Percentiles rank a stretch among this genome's conserved stretches.
These are phyloP conservation scores for Channa striata DNA, from an alignment of 2,797 vertebrate species.

Conservation along the genomic window DNA sequence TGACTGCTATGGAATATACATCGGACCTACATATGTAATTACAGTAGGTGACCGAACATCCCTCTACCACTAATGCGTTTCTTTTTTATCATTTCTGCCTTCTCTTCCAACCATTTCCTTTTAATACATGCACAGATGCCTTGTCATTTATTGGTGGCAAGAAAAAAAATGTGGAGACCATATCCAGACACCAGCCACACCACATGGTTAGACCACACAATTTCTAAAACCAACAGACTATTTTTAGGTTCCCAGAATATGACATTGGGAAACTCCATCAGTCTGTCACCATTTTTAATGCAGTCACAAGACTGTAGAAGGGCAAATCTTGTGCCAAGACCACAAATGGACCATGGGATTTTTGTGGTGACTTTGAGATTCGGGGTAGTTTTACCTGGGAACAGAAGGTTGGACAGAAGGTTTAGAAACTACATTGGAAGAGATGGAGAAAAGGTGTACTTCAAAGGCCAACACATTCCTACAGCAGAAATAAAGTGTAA, in stretches of 20 bases:
- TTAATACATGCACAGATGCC: too few species aligned
- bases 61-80: too few species aligned
- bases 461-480: too few species aligned
- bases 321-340: neutral
- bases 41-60: neutral
- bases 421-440: neutral
- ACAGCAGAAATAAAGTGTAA: neutral
- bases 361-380: neutral
- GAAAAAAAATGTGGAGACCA: neutral
- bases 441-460: too few species aligned
- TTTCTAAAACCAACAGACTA: neutral
- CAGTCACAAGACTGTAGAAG: neutral
- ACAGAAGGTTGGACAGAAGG: neutral
- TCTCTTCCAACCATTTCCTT: neutral
- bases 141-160: too few species aligned
- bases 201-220: constrained; percentile 1
- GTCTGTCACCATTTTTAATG: neutral
- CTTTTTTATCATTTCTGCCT: neutral
- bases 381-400: neutral
- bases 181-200: neutral
- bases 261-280: neutral
- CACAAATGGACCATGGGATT: neutral
- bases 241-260: neutral
- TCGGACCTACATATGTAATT: too few species aligned
- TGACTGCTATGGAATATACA: too few species aligned